A percentile compares a stretch with the other conserved stretches of the same genome.
phyloP scores from a whole-genome alignment of 2,888 invertebrate genomes.

The Diaperis boleti region DNA sequence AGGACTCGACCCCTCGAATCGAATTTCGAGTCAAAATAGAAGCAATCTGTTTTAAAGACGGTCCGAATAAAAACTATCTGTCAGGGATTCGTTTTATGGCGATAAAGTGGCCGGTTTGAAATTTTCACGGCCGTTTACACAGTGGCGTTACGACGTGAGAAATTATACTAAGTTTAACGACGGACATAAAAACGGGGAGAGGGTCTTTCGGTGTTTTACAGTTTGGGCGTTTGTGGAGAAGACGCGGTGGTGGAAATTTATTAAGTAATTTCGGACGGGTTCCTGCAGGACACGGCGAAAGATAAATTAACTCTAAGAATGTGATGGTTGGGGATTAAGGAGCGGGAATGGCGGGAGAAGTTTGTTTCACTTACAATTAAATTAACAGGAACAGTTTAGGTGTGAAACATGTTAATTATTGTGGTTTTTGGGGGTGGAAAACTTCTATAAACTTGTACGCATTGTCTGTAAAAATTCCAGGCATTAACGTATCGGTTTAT shows the following conservation, averaged over 20 bases:
- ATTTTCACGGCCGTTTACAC: constrained; percentile 24
- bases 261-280: constrained; percentile 27
- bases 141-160: constrained; percentile 19
- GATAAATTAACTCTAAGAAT: constrained; percentile 25
- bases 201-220: constrained; percentile 9
- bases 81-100: neutral
- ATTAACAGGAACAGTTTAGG: no score
- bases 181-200: constrained; percentile 11
- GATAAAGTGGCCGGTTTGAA: constrained; percentile 12
- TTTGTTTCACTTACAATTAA: no score
- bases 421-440: no score
- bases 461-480: no score
- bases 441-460: no score
- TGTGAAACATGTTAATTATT: no score
- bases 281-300: neutral
- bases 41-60: no score
- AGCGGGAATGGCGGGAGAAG: no score
- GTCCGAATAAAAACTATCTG: neutral
- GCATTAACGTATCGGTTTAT: no score
- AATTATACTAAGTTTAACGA: constrained; percentile 28
- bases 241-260: constrained; percentile 21
- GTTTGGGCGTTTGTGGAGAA: constrained; percentile 6
- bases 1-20: neutral
- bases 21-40: neutral
- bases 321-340: constrained; percentile 16